Percentiles rank a stretch among this genome's conserved stretches.
These are phyloP conservation scores for Chlamydotis undulata DNA, from an alignment of 2,113 vertebrate species.

Conservation along the genomic window DNA sequence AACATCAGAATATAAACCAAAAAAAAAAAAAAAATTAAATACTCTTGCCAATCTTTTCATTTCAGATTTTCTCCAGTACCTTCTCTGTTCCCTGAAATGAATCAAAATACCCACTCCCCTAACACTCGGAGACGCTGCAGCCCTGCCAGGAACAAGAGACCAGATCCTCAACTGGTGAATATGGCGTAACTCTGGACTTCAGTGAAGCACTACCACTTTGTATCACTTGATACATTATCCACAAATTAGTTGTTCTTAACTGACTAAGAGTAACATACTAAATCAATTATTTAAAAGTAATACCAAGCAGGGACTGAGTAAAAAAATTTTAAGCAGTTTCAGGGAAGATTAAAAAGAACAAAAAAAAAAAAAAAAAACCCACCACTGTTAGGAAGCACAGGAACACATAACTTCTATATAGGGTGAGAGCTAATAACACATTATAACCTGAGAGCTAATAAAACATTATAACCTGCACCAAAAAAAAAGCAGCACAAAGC, in stretches of 20 bases:
- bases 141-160: not conserved
- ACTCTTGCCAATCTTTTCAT: not conserved
- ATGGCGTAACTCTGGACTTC: not conserved
- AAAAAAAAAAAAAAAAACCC: not conserved
- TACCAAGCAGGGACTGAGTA: not conserved
- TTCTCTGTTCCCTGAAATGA: not conserved
- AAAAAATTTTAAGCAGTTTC: not conserved
- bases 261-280: not conserved
- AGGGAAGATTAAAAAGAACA: not conserved
- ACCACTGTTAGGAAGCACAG: not conserved
- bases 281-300: not conserved
- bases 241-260: not conserved
- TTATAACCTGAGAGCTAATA: not conserved
- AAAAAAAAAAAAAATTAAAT: not conserved
- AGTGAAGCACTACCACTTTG: not conserved
- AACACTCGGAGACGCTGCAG: not conserved
- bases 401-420: not conserved
- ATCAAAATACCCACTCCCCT: not conserved
- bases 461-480: not conserved
- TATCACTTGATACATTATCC: not conserved
- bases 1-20: not conserved
- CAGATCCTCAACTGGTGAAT: not conserved
- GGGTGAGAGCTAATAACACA: not conserved
- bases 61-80: not conserved
- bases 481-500: not conserved